Evolutionary conservation across 1,140 invertebrate genomes (phyloP).

Genomic region (Diploscapter pachys): DNA sequence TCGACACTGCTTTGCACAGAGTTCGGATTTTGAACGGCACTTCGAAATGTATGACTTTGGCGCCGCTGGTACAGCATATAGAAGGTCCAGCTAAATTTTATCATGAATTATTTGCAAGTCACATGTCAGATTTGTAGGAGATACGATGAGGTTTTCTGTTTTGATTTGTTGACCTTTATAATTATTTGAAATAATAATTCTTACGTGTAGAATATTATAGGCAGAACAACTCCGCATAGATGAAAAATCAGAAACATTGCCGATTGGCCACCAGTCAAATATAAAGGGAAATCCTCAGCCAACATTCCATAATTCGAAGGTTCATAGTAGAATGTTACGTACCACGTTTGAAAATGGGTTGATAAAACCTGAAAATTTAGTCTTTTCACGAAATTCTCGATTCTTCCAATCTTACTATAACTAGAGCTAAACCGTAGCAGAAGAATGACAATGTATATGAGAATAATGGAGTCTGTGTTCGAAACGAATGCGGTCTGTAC

Average conservation of each 20-base stretch:
- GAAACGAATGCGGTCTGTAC: constrained; percentile 32
- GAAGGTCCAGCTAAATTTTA: too few species aligned
- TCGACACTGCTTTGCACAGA: too few species aligned
- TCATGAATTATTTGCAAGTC: too few species aligned
- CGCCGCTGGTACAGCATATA: too few species aligned
- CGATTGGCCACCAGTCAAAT: constrained; percentile 48
- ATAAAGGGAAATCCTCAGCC: constrained; percentile 48
- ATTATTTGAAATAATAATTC: neutral
- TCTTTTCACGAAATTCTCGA: neutral
- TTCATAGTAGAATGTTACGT: constrained; percentile 54
- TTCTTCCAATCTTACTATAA: constrained; percentile 41
- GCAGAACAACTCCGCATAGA: constrained; percentile 47
- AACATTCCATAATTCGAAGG: constrained; percentile 52
- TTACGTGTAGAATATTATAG: constrained; percentile 48
- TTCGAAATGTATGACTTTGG: too few species aligned
- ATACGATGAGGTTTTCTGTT: too few species aligned
- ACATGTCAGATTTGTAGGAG: too few species aligned
- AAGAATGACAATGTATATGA: constrained; percentile 39
- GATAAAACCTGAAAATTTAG: constrained; percentile 42
- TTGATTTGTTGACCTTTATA: too few species aligned
- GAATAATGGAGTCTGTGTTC: constrained; percentile 27
- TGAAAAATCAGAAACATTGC: constrained; percentile 52
- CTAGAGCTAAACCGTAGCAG: constrained; percentile 44
- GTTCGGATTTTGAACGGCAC: too few species aligned
- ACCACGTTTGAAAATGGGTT: constrained; percentile 55